Conservation (phyloP, 2,113 vertebrate species). For the Antechinus stuartii region DNA sequence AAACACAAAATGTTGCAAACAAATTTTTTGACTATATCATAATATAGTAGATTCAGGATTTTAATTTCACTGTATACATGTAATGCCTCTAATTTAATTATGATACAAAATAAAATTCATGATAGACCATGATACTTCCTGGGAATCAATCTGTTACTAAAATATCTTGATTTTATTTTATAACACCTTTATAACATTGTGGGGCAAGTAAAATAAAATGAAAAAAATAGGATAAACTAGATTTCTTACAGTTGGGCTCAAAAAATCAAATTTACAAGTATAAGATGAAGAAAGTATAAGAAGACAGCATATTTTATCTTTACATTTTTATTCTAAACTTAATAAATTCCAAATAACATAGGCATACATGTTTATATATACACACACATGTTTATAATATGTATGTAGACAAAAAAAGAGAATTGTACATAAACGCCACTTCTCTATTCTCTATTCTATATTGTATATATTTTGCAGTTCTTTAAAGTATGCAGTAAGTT, state of each 20-base stretch:
- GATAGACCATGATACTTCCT: neutral
- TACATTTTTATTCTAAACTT: neutral
- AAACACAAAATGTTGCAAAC: constrained; percentile 20
- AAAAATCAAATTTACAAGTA: neutral
- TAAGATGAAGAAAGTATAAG: neutral
- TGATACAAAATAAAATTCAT: neutral
- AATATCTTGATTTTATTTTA: neutral
- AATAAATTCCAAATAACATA: neutral
- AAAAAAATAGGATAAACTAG: neutral
- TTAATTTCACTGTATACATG: neutral
- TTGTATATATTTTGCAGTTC: neutral
- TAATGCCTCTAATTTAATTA: neutral
- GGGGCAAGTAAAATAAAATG: neutral
- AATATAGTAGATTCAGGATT: neutral
- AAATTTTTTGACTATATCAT: neutral
- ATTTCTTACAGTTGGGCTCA: neutral
- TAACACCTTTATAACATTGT: neutral
- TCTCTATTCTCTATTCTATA: too few species aligned
- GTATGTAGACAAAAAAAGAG: neutral
- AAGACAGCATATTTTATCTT: neutral
- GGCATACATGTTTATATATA: neutral
- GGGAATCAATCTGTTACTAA: neutral
- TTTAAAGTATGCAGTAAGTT: neutral
- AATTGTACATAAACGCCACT: neutral
- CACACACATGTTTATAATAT: too few species aligned